Conservation (phyloP, 2,113 vertebrate genomes). For the Malurus melanocephalus region DNA sequence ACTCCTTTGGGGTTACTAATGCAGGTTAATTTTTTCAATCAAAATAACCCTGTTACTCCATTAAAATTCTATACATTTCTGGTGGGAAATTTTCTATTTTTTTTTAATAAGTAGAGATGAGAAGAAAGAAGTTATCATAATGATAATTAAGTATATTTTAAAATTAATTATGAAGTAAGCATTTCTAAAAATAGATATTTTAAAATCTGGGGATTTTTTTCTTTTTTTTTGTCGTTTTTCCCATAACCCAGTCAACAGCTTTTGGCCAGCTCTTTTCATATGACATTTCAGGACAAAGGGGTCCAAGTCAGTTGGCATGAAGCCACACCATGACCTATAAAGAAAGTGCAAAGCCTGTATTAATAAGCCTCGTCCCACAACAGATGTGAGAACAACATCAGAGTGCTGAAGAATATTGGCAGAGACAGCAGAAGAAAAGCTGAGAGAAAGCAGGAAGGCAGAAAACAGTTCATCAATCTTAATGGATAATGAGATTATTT, state of each 20-base stretch:
- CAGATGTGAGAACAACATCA: background rate
- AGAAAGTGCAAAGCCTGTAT: background rate
- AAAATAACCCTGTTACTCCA: background rate
- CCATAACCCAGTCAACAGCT: background rate
- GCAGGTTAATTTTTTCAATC: background rate
- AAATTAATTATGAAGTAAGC: background rate
- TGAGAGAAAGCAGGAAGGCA: background rate
- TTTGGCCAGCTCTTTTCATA: background rate
- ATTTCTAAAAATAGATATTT: background rate
- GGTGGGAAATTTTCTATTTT: background rate
- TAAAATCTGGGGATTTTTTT: background rate
- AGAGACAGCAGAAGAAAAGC: background rate
- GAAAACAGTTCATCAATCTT: constrained; percentile 14
- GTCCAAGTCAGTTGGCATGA: background rate
- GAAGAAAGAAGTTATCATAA: background rate
- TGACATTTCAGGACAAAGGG: background rate
- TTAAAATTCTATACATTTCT: background rate
- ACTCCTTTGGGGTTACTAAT: background rate
- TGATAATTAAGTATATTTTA: background rate
- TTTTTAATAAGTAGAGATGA: background rate
- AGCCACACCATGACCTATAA: background rate
- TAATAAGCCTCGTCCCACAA: background rate
- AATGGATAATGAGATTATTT: background rate
- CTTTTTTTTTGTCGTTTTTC: background rate
- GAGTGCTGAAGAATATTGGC: background rate